Conservation (phyloP, 2,797 vertebrate species). For the Oryzias sinensis region DNA sequence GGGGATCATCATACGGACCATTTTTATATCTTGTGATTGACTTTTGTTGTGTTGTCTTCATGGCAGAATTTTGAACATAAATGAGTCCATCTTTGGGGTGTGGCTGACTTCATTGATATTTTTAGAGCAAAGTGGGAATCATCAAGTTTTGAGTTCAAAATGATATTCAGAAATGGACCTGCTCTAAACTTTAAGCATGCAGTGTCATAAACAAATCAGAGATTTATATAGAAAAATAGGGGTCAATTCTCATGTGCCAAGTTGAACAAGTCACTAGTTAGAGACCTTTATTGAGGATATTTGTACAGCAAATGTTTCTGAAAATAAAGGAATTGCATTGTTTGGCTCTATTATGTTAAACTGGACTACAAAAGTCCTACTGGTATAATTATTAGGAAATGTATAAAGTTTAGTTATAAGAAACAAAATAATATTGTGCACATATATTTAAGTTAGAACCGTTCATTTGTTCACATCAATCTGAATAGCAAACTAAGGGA, state of each 20-base stretch:
- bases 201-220: constrained; percentile 40
- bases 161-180: constrained; percentile 32
- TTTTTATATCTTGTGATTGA: constrained; percentile 61
- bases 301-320: constrained; percentile 66
- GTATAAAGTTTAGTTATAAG: neutral
- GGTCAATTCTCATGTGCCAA: constrained; percentile 68
- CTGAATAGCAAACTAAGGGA: too few relatives aligned
- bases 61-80: constrained; percentile 49
- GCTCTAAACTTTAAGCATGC: constrained; percentile 35
- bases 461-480: too few relatives aligned
- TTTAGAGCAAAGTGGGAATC: constrained; percentile 20
- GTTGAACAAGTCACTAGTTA: constrained; percentile 54
- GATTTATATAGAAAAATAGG: constrained; percentile 40
- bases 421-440: too few relatives aligned
- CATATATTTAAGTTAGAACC: too few relatives aligned
- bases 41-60: constrained; percentile 61
- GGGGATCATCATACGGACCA: constrained; percentile 48
- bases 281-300: constrained; percentile 48
- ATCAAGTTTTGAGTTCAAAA: constrained; percentile 26
- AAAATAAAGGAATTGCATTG: constrained; percentile 20
- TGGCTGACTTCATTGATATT: constrained; percentile 33
- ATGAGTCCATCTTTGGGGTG: constrained; percentile 15
- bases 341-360: neutral
- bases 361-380: neutral
- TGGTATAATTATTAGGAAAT: neutral